phyloP scores from a whole-genome alignment of 2,113 vertebrate genomes.

The Aptenodytes patagonicus region DNA sequence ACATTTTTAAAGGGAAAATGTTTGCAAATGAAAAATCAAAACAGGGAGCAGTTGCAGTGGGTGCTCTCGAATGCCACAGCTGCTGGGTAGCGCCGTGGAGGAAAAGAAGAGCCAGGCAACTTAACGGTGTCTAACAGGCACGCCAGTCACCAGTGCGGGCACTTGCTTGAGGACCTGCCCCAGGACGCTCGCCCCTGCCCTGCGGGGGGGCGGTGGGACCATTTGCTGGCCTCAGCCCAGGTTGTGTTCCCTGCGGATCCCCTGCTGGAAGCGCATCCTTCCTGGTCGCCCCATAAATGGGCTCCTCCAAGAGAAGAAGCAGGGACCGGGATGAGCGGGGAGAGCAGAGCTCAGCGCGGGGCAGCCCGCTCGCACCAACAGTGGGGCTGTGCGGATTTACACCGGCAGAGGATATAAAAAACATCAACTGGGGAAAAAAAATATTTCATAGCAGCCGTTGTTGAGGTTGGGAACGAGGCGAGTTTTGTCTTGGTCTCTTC shows the following conservation, averaged over 20 bases:
- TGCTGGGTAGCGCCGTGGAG: not conserved
- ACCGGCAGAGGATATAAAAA: slow-evolving; percentile 18
- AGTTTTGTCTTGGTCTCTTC: slow-evolving; percentile 60
- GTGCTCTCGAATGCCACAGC: not conserved
- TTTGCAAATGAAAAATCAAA: not conserved
- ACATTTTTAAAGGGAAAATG: not conserved
- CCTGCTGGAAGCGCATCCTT: not conserved
- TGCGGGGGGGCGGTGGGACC: not conserved
- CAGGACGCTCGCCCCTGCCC: fast-evolving
- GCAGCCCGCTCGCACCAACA: not conserved
- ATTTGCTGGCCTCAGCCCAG: not conserved
- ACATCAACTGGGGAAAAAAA: not conserved
- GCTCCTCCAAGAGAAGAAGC: not conserved
- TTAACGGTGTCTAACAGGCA: not conserved
- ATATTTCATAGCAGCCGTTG: slow-evolving; percentile 1
- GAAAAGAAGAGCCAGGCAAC: fast-evolving
- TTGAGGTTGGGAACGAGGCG: slow-evolving; percentile 42
- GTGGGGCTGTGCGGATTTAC: not conserved
- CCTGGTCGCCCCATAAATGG: not conserved
- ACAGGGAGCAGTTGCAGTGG: not conserved
- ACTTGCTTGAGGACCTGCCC: not conserved
- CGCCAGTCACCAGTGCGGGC: not conserved
- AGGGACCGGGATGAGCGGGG: not conserved
- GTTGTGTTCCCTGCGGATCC: not conserved
- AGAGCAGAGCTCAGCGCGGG: not conserved